phyloP scores from a whole-genome alignment of 1,140 invertebrate species.

The Cataglyphis hispanica region DNA sequence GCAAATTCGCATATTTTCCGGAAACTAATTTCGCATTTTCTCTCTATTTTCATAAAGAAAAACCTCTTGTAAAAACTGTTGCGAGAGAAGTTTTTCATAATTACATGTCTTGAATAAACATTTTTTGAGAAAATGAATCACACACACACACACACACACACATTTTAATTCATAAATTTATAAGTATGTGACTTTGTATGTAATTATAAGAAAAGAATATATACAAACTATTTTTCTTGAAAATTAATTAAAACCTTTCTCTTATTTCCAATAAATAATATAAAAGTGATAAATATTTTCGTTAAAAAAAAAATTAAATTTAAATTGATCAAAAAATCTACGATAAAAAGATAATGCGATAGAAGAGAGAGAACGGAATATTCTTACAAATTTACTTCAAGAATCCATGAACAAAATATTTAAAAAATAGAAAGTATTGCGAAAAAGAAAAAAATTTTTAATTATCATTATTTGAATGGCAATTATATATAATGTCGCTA shows the following conservation, averaged over 20 bases:
- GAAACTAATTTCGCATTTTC: conserved; percentile 10
- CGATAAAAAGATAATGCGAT: background rate
- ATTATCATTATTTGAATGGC: background rate
- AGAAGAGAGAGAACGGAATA: background rate
- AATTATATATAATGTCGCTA: background rate
- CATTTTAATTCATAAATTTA: background rate
- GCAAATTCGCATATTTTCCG: conserved; percentile 1
- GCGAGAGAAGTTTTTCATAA: background rate
- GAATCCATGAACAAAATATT: background rate
- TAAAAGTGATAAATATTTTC: background rate
- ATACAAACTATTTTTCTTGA: background rate
- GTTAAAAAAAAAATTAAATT: background rate
- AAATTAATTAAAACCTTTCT: background rate
- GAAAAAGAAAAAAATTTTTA: background rate
- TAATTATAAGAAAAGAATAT: background rate
- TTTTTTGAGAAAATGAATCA: background rate
- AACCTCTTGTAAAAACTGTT: background rate
- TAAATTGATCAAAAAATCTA: background rate
- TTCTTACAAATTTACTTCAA: background rate
- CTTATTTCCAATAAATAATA: background rate
- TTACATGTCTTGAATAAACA: background rate
- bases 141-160: too few species aligned
- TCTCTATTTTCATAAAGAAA: background rate
- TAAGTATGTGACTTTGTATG: background rate
- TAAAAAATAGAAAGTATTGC: background rate